phyloP scores from a whole-genome alignment of 2,113 vertebrate genomes.

The Morphnarchus princeps region DNA sequence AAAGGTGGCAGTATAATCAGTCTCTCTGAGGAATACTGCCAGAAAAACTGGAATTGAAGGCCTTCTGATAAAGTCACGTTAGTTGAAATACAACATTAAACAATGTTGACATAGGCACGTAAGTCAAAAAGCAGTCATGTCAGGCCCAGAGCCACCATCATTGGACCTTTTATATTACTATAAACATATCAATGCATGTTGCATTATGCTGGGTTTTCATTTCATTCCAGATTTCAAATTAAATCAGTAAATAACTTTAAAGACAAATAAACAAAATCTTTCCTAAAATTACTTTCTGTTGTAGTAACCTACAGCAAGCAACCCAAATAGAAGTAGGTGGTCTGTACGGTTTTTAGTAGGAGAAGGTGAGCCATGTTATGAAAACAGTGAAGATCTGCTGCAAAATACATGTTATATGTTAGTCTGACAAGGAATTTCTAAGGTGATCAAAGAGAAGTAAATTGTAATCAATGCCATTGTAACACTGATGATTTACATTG shows the following conservation, averaged over 20 bases:
- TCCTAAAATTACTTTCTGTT: background rate
- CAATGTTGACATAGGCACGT: accelerated
- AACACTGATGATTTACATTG: slow-evolving; percentile 19
- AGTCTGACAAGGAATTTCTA: background rate
- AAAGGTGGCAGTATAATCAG: background rate
- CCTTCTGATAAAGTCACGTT: background rate
- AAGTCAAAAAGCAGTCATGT: background rate
- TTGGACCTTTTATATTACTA: background rate
- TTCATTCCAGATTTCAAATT: background rate
- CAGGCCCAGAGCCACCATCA: background rate
- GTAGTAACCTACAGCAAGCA: background rate
- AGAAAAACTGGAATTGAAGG: background rate
- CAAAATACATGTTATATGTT: background rate
- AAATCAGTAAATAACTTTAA: background rate
- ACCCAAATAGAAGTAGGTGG: background rate
- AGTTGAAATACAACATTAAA: background rate
- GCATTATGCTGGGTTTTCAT: background rate
- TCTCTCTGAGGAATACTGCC: background rate
- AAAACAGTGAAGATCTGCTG: background rate
- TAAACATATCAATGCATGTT: background rate
- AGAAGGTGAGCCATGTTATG: background rate
- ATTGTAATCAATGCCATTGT: slow-evolving; percentile 53
- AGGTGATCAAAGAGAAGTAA: background rate
- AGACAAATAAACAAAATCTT: background rate
- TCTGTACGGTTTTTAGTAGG: background rate